phyloP scores from a whole-genome alignment of 2,888 invertebrate species.

The Drosophila silvestris region DNA sequence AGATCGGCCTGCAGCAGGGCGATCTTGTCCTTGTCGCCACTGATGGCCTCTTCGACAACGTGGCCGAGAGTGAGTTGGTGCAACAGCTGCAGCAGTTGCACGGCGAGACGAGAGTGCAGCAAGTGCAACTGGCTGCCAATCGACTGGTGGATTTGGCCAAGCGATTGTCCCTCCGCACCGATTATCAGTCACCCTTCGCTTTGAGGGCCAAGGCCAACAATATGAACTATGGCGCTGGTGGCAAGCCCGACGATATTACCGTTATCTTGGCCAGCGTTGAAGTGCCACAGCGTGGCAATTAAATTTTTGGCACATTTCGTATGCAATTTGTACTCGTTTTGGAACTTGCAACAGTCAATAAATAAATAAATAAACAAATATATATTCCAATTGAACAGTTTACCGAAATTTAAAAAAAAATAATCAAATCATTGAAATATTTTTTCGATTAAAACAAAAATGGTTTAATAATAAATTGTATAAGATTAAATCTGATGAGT shows the following conservation, averaged over 20 bases:
- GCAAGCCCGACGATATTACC: constrained; percentile 70
- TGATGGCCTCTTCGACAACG: constrained; percentile 99
- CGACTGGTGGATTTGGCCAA: constrained; percentile 51
- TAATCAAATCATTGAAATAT: not conserved
- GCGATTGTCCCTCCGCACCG: constrained; percentile 31
- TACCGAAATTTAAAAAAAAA: too few relatives aligned
- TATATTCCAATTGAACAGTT: too few relatives aligned
- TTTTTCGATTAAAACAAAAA: not conserved
- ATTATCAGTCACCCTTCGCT: constrained; percentile 58
- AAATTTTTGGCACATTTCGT: not conserved
- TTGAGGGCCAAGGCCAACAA: constrained; percentile 49
- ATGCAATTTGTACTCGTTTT: not conserved
- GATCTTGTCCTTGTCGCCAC: constrained; percentile 97
- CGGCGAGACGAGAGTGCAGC: constrained; percentile 4
- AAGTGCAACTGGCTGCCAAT: constrained; percentile 50
- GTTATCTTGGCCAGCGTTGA: constrained; percentile 64
- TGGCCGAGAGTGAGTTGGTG: constrained; percentile 94
- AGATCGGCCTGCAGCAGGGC: constrained; percentile 93
- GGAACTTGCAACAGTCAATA: not conserved
- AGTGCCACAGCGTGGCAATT: not conserved
- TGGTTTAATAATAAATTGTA: not conserved
- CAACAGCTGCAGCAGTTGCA: constrained; percentile 90
- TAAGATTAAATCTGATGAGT: not conserved
- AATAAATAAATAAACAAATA: not conserved
- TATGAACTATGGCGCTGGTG: constrained; percentile 33